These are phyloP conservation scores for Deilephila porcellus DNA, from an alignment of 2,888 invertebrate genomes.

Conservation along the genomic window DNA sequence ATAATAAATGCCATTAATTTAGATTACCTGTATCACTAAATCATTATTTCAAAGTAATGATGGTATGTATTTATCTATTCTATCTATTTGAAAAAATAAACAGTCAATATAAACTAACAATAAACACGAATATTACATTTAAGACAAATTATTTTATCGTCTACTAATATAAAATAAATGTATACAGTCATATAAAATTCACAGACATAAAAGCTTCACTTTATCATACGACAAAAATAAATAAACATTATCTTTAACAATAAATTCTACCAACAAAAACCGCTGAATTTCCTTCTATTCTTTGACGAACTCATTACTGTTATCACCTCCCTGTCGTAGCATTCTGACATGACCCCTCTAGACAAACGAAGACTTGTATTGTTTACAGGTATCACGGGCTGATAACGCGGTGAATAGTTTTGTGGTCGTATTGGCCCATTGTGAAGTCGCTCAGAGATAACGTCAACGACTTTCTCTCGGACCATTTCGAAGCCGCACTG, in stretches of 20 bases:
- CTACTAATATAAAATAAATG: not conserved
- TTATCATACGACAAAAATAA: not conserved
- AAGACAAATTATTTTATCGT: too few species aligned
- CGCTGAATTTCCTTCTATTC: not conserved
- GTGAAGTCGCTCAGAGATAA: constrained; percentile 51
- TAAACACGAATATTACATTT: too few species aligned
- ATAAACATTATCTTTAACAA: too few species aligned
- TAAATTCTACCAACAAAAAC: not conserved
- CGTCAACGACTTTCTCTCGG: constrained; percentile 46
- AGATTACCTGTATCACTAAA: too few species aligned
- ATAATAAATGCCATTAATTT: too few species aligned
- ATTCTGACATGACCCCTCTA: constrained; percentile 5
- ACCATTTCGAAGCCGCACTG: constrained; percentile 47
- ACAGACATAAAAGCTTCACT: too few species aligned
- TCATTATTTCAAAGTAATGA: too few species aligned
- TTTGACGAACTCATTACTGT: constrained; percentile 10
- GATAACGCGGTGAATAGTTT: constrained; percentile 67
- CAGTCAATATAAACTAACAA: too few species aligned
- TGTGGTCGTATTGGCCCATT: constrained; percentile 53
- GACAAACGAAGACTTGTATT: constrained; percentile 14
- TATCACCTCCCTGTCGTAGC: not conserved
- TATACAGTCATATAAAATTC: too few species aligned
- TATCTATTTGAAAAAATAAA: too few species aligned
- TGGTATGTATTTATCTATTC: too few species aligned
- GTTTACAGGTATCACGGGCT: constrained; percentile 61